These are phyloP conservation scores for Sula dactylatra DNA, from an alignment of 2,113 vertebrate genomes.

Conservation along the genomic window DNA sequence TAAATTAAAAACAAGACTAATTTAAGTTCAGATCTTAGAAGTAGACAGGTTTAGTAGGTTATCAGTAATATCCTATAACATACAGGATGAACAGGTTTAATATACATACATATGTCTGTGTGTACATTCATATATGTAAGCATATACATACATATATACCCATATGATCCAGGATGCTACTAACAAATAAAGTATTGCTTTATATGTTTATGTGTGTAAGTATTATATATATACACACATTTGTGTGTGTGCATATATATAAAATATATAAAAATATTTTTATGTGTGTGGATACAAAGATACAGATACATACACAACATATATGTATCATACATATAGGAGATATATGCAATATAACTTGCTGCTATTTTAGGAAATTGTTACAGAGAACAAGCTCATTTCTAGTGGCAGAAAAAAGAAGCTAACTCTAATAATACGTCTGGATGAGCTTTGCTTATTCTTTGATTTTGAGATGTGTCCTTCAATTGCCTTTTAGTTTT, in stretches of 20 bases:
- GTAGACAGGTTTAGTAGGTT: background rate
- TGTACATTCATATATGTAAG: background rate
- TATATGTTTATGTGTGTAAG: accelerated
- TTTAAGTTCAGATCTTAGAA: background rate
- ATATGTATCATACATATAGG: too few relatives aligned
- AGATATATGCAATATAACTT: background rate
- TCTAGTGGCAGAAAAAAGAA: background rate
- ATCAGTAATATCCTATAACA: background rate
- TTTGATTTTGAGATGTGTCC: background rate
- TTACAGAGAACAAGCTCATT: background rate
- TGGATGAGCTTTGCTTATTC: background rate
- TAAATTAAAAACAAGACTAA: background rate
- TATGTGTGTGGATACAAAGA: background rate
- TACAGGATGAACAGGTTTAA: background rate
- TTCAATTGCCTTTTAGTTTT: background rate
- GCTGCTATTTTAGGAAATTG: background rate
- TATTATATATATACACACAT: background rate
- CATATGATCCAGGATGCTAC: background rate
- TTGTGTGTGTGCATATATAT: accelerated
- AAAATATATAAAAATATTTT: background rate
- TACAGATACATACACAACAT: accelerated
- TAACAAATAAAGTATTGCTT: background rate
- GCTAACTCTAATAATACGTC: background rate
- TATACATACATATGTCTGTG: too few relatives aligned
- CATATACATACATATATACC: background rate